A percentile compares a stretch with the other conserved stretches of the same genome.
Evolutionary conservation across 2,888 invertebrate genomes (phyloP).

Genomic region (Ctenicera cuprea): DNA sequence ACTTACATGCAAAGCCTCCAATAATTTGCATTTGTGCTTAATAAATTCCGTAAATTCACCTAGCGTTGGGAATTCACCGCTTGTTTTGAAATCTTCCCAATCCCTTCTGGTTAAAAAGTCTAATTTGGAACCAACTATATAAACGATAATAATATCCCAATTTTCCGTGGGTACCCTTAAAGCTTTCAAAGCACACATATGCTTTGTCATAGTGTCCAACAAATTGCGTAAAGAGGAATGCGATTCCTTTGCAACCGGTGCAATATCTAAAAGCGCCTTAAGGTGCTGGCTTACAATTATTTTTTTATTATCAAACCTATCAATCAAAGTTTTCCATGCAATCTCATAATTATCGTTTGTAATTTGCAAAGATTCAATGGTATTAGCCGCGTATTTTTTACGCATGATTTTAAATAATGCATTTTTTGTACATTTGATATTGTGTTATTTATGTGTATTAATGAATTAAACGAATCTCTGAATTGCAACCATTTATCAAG

Average conservation of each 20-base stretch:
- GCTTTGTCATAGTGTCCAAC: not conserved
- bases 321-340: slow-evolving; percentile 3
- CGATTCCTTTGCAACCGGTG: not conserved
- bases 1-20: not conserved
- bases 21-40: not conserved
- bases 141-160: slow-evolving; percentile 36
- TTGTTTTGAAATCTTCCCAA: slow-evolving; percentile 25
- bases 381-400: not conserved
- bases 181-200: slow-evolving; percentile 13
- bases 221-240: slow-evolving; percentile 12
- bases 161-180: slow-evolving; percentile 9
- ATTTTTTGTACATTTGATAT: slow-evolving; percentile 23
- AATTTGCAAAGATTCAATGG: slow-evolving; percentile 12
- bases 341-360: slow-evolving; percentile 18
- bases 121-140: slow-evolving; percentile 24
- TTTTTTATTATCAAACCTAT: slow-evolving; percentile 19
- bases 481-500: slow-evolving; percentile 28
- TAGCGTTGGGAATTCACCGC: slow-evolving; percentile 13
- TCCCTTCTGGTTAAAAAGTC: slow-evolving; percentile 32
- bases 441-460: slow-evolving; percentile 15
- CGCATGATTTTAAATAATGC: slow-evolving; percentile 28
- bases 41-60: slow-evolving; percentile 24
- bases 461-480: slow-evolving; percentile 28
- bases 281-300: slow-evolving; percentile 13
- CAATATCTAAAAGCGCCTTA: not conserved